Conservation (phyloP, 2,797 vertebrate species). For the Xiphophorus birchmanni region DNA sequence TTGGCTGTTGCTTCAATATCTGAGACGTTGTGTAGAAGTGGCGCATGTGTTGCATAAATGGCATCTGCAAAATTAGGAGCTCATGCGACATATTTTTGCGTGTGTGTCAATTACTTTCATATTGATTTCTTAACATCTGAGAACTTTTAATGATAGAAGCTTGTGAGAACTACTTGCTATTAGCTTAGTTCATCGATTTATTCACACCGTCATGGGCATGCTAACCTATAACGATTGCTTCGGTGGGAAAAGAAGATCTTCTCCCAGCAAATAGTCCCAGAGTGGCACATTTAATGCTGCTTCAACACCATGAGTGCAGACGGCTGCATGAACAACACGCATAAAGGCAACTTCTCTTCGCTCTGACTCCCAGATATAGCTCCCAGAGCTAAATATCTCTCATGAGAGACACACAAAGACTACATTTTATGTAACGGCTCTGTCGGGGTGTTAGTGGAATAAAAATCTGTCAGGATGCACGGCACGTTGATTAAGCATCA, state of each 20-base stretch:
- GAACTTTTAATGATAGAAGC: neutral
- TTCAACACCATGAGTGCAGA: neutral
- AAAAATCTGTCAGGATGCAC: neutral
- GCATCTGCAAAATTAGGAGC: neutral
- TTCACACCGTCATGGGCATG: neutral
- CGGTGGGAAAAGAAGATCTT: neutral
- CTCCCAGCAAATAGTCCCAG: neutral
- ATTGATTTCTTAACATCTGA: neutral
- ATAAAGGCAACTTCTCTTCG: neutral
- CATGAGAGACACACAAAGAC: slow-evolving; percentile 7
- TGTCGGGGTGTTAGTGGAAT: neutral
- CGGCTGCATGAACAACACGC: neutral
- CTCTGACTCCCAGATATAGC: neutral
- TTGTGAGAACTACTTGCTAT: neutral
- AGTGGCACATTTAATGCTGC: neutral
- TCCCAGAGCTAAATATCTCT: slow-evolving; percentile 3
- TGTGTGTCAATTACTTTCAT: neutral
- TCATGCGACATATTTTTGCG: neutral
- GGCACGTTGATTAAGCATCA: neutral
- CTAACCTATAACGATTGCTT: neutral
- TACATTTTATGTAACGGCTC: slow-evolving; percentile 2
- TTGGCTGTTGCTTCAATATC: neutral
- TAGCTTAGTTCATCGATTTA: neutral
- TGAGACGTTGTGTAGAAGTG: neutral
- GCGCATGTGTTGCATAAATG: neutral